Base-by-base conservation (phyloP, 2,888 invertebrate genomes). In the Melanargia galathea region DNA sequence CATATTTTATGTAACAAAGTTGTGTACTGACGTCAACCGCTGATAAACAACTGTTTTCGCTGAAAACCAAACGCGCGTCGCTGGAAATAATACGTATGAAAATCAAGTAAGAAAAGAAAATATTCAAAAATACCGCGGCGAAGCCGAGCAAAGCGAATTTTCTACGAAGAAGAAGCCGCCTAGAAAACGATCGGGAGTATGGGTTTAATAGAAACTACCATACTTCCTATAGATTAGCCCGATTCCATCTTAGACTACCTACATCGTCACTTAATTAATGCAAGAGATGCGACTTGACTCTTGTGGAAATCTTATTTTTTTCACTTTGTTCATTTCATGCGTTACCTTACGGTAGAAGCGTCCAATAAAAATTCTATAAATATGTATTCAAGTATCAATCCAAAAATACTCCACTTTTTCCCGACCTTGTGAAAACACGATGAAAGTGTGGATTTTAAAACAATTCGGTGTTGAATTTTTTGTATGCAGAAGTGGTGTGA, bases 401-500 rank as follows among this genome's bases (percentile, higher is more conserved):
- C 30, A 51, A 30, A 52, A 35, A 52, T 35, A 52, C 13, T 22
- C 20, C 16, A 6, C 30, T 1, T 16, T 11, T 18, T 4, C 18
- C 20, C 33, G 18, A 20, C 18, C 35, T 52, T 52, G 35, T 52
- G 52, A 52, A 52, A 52, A 52, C 52, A 52, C 33, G 16, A 52
- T 20, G 33, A 49, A 49, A 46, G 55, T 18, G 11, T 56, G 35
- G 20, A 13, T 55, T 56, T 30, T 18, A 55, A 60, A 54, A 52
- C 26, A 30, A 33, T 2, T 26, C 20, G 8, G n/a, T 40, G 45
- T 16, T 48, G 24, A 54, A 38, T 48, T 22, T 38, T 46, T 48
- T 49, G 55, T 57, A 24, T 48, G 51, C 10, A 46, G 45, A 51
- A 38, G 43, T 46, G 48, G 49, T 46, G 49, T 46, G 54, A 30